Evolutionary conservation across 2,797 vertebrate genomes (phyloP).

Genomic region (Manis javanica): DNA sequence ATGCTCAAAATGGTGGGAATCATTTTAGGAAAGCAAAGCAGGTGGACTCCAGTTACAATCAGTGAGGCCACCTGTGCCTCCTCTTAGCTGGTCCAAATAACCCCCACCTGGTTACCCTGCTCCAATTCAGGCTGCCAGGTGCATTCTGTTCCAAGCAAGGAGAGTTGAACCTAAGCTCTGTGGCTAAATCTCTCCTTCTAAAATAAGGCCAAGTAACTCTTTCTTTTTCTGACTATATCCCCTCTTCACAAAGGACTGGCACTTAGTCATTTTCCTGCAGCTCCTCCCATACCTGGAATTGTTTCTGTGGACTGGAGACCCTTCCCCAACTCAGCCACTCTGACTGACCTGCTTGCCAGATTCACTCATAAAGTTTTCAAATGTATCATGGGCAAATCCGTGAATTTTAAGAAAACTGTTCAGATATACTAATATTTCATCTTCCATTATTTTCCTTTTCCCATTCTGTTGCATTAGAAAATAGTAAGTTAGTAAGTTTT

Average conservation of each 20-base stretch:
- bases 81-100: not conserved
- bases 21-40: not conserved
- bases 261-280: not conserved
- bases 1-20: not conserved
- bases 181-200: not conserved
- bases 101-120: too few species aligned
- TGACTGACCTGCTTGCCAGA: not conserved
- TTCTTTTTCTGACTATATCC: not conserved
- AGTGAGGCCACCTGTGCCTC: too few species aligned
- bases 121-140: not conserved
- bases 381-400: not conserved
- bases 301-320: not conserved
- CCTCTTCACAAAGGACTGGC: not conserved
- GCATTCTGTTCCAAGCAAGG: not conserved
- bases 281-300: not conserved
- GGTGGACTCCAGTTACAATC: not conserved
- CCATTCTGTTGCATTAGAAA: not conserved
- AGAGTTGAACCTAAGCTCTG: not conserved
- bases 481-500: not conserved
- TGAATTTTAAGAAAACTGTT: not conserved
- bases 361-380: not conserved
- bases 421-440: not conserved
- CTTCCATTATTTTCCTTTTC: conserved; percentile 6
- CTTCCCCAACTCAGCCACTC: not conserved
- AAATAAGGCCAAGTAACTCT: not conserved